phyloP scores from a whole-genome alignment of 2,888 invertebrate genomes.

The Athrips mouffetella region DNA sequence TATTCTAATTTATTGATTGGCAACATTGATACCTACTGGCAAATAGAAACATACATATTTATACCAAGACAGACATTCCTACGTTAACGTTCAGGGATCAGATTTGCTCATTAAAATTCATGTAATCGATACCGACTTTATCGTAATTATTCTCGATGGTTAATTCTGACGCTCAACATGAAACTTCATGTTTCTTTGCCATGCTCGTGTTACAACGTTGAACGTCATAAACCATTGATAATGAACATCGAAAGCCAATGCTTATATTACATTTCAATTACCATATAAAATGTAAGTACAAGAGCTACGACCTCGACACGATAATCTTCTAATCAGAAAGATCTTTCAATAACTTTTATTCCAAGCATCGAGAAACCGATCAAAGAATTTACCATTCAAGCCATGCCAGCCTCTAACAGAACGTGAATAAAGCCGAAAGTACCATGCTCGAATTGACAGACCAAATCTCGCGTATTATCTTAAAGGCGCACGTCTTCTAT shows the following conservation, averaged over 20 bases:
- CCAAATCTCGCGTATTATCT: slow-evolving; percentile 64
- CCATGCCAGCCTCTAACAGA: slow-evolving; percentile 38
- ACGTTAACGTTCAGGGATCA: slow-evolving; percentile 29
- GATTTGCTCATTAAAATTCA: slow-evolving; percentile 57
- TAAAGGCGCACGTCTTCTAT: slow-evolving; percentile 45
- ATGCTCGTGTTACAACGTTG: slow-evolving; percentile 41
- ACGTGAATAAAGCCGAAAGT: slow-evolving; percentile 45
- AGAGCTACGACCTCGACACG: slow-evolving; percentile 57
- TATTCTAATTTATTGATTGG: background rate
- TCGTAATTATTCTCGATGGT: slow-evolving; percentile 53
- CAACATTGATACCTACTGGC: background rate
- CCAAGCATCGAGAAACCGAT: slow-evolving; percentile 44
- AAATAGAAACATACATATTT: slow-evolving; percentile 3
- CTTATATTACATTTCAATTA: slow-evolving; percentile 75
- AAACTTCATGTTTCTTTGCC: slow-evolving; percentile 36
- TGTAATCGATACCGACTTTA: slow-evolving; percentile 55
- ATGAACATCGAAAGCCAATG: slow-evolving; percentile 60
- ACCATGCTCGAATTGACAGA: slow-evolving; percentile 36
- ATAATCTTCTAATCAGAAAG: slow-evolving; percentile 78
- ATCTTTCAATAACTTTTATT: slow-evolving; percentile 75
- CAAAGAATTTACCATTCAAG: slow-evolving; percentile 29
- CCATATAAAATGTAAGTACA: slow-evolving; percentile 71
- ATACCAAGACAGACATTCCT: slow-evolving; percentile 2
- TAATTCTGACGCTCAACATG: slow-evolving; percentile 36
- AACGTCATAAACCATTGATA: slow-evolving; percentile 60